Evolutionary conservation across 2,113 vertebrate species (phyloP), one percentile per base, ranked within the genome.

Genomic region (Halcyon malimbica): DNA sequence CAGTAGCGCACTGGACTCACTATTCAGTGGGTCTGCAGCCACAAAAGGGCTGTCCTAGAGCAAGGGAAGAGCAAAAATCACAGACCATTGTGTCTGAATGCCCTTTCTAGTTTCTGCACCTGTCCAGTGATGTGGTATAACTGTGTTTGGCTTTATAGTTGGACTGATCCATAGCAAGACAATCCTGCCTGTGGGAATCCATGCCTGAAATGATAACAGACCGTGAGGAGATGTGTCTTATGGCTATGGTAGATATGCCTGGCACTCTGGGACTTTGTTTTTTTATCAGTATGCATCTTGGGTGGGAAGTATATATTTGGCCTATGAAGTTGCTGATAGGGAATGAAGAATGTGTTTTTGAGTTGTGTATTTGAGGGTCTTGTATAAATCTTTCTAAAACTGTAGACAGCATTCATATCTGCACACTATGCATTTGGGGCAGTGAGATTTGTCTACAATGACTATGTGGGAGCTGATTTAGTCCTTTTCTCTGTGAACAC

Each of bases 351-450:
- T 44, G 13, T 69, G 31, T 56, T 69, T 44, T 44, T 48, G 50
- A 77, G 18, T 31, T 70, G 41, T 54, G 42, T 54, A 10, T 71
- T 29, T 6, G 4, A 50, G 35, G 48, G 37, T 70, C 56, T 35
- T 70, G 4, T 20, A 11, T 62, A 42, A 54, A 46, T 59, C 33
- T 74, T 88, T 59, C 62, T 50, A 44, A 67, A 81, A 26, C 26
- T 42, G 51, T 24, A 9, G 80, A 42, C 26, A 28, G 25, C 25
- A 10, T 68, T 67, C 63, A 11, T 42, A 24, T 10, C 63, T 74
- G 33, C 29, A 57, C 29, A 46, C 54, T 75, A 1, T 9, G 8
- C 7, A 11, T 39, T 39, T 1, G 2, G 17, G 13, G 8, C 2
- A 1, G 16, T n/a, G 39, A 60, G 33, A 60, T 8, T 25, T 48